Percentiles rank a stretch among this genome's conserved stretches.
Evolutionary conservation across 2,113 vertebrate genomes (phyloP).

Genomic region (Dromiciops gliroides): DNA sequence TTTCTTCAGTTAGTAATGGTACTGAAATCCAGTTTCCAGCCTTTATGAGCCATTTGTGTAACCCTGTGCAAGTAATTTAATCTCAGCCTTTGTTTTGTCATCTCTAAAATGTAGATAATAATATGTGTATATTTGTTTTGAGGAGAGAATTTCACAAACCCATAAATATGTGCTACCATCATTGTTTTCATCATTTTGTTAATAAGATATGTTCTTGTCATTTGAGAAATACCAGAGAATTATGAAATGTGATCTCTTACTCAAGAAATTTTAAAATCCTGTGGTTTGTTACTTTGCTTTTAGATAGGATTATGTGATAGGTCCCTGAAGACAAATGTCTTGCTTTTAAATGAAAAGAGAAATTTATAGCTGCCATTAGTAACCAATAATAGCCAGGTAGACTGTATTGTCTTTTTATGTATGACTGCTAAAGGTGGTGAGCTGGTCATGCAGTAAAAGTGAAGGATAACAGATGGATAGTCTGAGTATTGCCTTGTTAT

Average conservation of each 20-base stretch:
- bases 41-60: neutral
- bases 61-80: neutral
- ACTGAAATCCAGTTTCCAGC: neutral
- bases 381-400: neutral
- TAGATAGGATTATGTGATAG: neutral
- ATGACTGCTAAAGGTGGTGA: neutral
- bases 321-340: slow-evolving; percentile 5
- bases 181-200: neutral
- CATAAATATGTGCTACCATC: neutral
- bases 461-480: neutral
- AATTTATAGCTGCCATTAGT: slow-evolving; percentile 6
- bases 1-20: neutral
- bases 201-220: neutral
- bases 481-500: neutral
- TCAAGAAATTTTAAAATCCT: neutral
- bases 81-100: neutral
- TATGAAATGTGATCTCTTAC: neutral
- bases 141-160: neutral
- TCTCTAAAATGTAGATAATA: neutral
- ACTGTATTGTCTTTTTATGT: neutral
- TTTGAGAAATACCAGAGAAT: neutral
- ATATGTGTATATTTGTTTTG: neutral
- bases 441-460: neutral
- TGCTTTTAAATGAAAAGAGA: neutral
- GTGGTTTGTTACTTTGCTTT: neutral